Percentiles rank a stretch among this genome's conserved stretches.
phyloP scores from a whole-genome alignment of 2,888 invertebrate genomes.

The Drosophila helvetica region DNA sequence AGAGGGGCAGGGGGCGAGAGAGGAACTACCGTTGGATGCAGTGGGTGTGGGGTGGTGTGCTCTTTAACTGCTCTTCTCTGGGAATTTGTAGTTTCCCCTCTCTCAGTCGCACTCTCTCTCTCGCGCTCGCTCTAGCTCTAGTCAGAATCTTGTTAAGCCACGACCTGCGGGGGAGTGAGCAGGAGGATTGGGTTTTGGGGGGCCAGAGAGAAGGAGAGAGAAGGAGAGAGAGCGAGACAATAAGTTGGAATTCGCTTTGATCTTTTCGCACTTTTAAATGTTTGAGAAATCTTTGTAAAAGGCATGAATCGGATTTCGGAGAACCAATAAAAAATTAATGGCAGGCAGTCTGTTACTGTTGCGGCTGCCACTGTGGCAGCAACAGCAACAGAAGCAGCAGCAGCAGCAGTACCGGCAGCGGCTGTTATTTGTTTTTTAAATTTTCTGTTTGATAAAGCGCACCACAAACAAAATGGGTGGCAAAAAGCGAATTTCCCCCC shows the following conservation, averaged over 20 bases:
- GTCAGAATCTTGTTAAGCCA: slow-evolving; percentile 58
- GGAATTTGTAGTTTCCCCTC: slow-evolving; percentile 42
- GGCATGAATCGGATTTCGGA: slow-evolving; percentile 74
- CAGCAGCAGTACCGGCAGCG: slow-evolving; percentile 9
- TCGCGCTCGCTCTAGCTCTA: not conserved
- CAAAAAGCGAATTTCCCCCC: slow-evolving; percentile 63
- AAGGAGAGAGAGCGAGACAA: slow-evolving; percentile 56
- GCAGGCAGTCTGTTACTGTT: slow-evolving; percentile 56
- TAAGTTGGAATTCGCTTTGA: slow-evolving; percentile 78
- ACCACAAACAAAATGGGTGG: slow-evolving; percentile 75
- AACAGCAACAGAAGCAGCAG: slow-evolving; percentile 12
- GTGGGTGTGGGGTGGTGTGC: slow-evolving; percentile 4
- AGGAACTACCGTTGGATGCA: slow-evolving; percentile 3
- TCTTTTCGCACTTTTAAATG: slow-evolving; percentile 80
- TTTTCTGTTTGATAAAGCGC: slow-evolving; percentile 78
- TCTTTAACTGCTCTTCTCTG: slow-evolving; percentile 26
- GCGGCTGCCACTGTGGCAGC: slow-evolving; percentile 42
- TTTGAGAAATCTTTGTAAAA: slow-evolving; percentile 79
- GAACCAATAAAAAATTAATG: slow-evolving; percentile 79
- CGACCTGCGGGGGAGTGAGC: slow-evolving; percentile 14
- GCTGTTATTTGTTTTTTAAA: slow-evolving; percentile 75
- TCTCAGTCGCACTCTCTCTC: slow-evolving; percentile 29
- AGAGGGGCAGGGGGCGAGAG: not conserved
- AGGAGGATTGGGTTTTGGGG: not conserved
- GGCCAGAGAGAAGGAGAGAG: not conserved